A percentile compares a stretch with the other conserved stretches of the same genome.
phyloP scores from a whole-genome alignment of 2,113 vertebrate species.

The Irena cyanogastra region DNA sequence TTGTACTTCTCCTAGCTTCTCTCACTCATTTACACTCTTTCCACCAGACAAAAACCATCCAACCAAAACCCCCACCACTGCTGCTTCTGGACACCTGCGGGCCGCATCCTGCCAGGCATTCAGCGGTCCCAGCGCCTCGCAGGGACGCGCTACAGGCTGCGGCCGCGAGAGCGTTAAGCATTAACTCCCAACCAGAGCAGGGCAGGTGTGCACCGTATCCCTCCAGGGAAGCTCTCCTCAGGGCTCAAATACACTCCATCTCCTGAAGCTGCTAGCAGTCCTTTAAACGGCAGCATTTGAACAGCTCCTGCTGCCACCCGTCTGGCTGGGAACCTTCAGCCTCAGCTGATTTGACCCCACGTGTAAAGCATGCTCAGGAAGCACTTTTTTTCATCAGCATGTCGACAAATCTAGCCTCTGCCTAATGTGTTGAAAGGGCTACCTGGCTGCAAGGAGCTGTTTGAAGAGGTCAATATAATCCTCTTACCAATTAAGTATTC shows the following conservation, averaged over 20 bases:
- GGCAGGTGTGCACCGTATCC: neutral
- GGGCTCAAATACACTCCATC: neutral
- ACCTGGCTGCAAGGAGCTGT: neutral
- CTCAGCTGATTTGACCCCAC: rapidly evolving
- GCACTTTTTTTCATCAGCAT: neutral
- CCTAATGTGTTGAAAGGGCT: neutral
- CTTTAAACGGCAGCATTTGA: neutral
- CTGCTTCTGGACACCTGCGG: neutral
- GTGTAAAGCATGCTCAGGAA: neutral
- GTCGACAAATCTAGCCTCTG: neutral
- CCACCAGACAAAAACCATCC: neutral
- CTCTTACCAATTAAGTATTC: neutral
- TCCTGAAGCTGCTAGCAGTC: neutral
- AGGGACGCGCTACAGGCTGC: neutral
- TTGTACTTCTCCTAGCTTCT: neutral
- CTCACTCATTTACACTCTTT: neutral
- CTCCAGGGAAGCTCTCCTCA: conserved; percentile 1
- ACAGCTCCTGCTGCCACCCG: neutral
- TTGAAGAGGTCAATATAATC: neutral
- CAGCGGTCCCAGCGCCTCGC: neutral
- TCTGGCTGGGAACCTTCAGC: neutral
- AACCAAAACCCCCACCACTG: neutral
- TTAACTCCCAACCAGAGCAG: neutral
- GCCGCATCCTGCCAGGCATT: neutral
- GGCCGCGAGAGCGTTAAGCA: rapidly evolving